A percentile compares a stretch with the other conserved stretches of the same genome.
Conservation (phyloP, 1,140 invertebrate species). For the Pseudomyrmex flavicornis region DNA sequence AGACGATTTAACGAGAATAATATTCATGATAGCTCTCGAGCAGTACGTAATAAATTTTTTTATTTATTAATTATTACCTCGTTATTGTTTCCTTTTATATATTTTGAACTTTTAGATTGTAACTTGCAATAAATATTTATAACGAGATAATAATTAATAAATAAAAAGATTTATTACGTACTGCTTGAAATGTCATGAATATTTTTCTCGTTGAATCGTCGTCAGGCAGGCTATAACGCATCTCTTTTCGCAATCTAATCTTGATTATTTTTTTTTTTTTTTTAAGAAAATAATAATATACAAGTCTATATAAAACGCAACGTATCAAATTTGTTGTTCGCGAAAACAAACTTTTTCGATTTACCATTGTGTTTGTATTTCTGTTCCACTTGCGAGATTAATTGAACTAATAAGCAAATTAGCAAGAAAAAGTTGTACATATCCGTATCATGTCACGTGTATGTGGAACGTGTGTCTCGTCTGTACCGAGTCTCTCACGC, state of each 20-base stretch:
- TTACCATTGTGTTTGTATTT: neutral
- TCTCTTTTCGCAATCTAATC: too few relatives aligned
- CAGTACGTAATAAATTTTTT: neutral
- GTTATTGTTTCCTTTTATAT: too few relatives aligned
- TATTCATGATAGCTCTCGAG: slow-evolving; percentile 22
- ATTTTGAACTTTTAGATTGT: too few relatives aligned
- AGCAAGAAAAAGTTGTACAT: slow-evolving; percentile 10
- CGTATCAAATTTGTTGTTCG: too few relatives aligned
- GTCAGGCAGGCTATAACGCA: neutral
- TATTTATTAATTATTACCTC: slow-evolving; percentile 6
- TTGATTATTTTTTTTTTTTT: too few relatives aligned
- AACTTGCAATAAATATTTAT: neutral
- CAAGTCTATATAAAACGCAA: too few relatives aligned
- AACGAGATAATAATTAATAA: neutral
- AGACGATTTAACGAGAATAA: slow-evolving; percentile 14
- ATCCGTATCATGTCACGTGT: slow-evolving; percentile 5
- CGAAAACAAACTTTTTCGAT: neutral
- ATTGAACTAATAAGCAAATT: slow-evolving; percentile 43
- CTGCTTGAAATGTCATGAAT: slow-evolving; percentile 15
- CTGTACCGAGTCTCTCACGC: neutral
- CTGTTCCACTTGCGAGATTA: neutral
- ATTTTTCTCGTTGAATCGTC: slow-evolving; percentile 13
- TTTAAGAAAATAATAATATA: too few relatives aligned
- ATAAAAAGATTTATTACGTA: neutral
- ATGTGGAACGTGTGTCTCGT: neutral